Evolutionary conservation across 2,888 invertebrate genomes (phyloP).

Genomic region (Gastrophysa polygoni): DNA sequence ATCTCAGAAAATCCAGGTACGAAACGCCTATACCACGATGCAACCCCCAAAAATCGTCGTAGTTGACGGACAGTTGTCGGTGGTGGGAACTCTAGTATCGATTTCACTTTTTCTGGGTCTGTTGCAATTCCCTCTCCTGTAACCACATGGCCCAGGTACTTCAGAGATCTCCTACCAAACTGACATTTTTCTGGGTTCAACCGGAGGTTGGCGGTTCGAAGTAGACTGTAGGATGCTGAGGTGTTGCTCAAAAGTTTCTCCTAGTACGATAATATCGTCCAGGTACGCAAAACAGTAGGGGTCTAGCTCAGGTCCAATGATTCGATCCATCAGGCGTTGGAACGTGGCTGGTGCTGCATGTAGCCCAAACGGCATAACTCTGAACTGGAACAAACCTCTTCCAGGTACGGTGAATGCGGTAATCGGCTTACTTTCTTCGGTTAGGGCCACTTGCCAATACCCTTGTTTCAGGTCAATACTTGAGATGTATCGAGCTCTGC

Average conservation of each 20-base stretch:
- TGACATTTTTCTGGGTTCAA: constrained; percentile 24
- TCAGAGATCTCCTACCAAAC: constrained; percentile 8
- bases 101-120: constrained; percentile 4
- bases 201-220: constrained; percentile 10
- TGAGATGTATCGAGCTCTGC: constrained; percentile 37
- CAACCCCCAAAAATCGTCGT: constrained; percentile 14
- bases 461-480: constrained; percentile 33
- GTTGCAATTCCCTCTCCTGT: not conserved
- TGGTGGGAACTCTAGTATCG: constrained; percentile 1
- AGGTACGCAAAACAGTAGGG: not conserved
- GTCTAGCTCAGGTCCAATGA: not conserved
- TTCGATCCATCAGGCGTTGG: not conserved
- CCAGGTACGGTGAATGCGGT: constrained; percentile 45
- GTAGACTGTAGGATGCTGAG: not conserved
- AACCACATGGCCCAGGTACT: constrained; percentile 22
- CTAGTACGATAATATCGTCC: constrained; percentile 1
- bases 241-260: not conserved
- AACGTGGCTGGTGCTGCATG: constrained; percentile 28
- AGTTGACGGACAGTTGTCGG: constrained; percentile 11
- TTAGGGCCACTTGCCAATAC: constrained; percentile 42
- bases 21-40: constrained; percentile 22
- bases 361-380: constrained; percentile 46
- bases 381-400: constrained; percentile 44
- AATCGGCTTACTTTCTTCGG: constrained; percentile 29
- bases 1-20: constrained; percentile 15